Base-by-base conservation (phyloP, 1,140 invertebrate species). In the Orussus abietinus region DNA sequence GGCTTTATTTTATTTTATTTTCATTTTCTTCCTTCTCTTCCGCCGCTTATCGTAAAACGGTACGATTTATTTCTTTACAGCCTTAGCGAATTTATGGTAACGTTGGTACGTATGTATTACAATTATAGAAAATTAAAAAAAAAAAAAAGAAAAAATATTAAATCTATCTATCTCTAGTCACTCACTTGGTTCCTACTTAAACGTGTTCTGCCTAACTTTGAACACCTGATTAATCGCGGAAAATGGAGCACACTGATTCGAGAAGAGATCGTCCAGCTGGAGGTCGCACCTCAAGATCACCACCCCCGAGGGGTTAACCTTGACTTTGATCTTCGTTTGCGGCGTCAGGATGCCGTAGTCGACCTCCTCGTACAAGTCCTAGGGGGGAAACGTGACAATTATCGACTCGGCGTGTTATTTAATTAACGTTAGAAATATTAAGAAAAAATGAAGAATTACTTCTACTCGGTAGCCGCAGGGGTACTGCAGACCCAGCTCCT, bases 281-380 rank as follows among this genome's bases (percentile, higher is more conserved):
- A 88, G 79, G 64, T 89, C 82, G 26, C 85, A 87, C 52, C 86
- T 76, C n/a, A 90, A 71, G 59, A 90, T 90, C 18, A 90, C 88
- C 52, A 90, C 86, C 59, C 90, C 91, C 64, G 92, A 92, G 51
- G 92, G 92, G 74, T 96, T 94, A 2, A 96, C 90, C 78, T 89
- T 88, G 14, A 94, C 88, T 75, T 89, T 92, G 53, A 96, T 89
- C 65, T 88, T 88, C 12, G 92, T 90, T 60, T 85, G 82, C 1
- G 90, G 86, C 15, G 81, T 83, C 22, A 92, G 70, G 37, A 88
- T 78, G 30, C 89, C 90, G 55, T 91, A 90, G 55, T 89, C 82
- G 3, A 88, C 85, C 50, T 90, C 85, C 67, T 90, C 88, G 65
- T 91, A 93, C 14, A 92, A 68, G 69, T 92, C 87, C 86, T 90